Base-by-base conservation (phyloP, 1,140 invertebrate species). In the Ephestia elutella region DNA sequence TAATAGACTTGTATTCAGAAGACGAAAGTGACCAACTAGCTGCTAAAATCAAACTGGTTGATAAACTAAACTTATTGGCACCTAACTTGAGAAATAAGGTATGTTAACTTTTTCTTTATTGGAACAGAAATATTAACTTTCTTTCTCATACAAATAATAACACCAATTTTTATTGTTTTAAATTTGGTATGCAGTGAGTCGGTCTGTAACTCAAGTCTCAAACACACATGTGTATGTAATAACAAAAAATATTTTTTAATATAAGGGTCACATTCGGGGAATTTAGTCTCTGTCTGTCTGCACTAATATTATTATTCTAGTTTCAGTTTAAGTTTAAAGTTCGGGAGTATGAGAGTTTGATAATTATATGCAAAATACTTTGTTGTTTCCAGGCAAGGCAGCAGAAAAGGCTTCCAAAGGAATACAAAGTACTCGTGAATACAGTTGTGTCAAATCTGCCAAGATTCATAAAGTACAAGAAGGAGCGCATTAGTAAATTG, bases 1-100 rank as follows among this genome's bases (percentile, higher is more conserved):
- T 95, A 53, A 93, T 95, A 82, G 95, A 96, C 79, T 90, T 95
- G 44, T 95, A 93, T 82, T 91, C 93, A 1, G 94, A 95, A 78
- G 94, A 96, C 75, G 91, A 94, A 66, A 92, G 93, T 51, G 92
- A 95, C 77, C 62, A 74, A 25, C 83, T 94, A 60, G 91, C 93
- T 0, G 78, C 82, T 48, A 90, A 93, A 75, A 88, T 94, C 15
- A 86, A 91, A 56, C 83, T 95, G 44, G 87, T 93, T 21, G 88
- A 91, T 13, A 92, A 90, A 68, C 75, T 95, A 0, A 71, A 83
- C 21, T 65, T 75, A 18, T 63, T 95, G 19, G 74, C 90, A 20
- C 92, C 93, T 25, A 70, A 89, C 59, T 89, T 95, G 55, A 93
- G 92, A 76, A 89, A 89, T 63, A 93, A 93, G 87, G 93, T 93